Evolutionary conservation across 30 jellyfish, hydroid and myxozoan species (phyloP).

Genomic region (Turritopsis dohrnii): DNA sequence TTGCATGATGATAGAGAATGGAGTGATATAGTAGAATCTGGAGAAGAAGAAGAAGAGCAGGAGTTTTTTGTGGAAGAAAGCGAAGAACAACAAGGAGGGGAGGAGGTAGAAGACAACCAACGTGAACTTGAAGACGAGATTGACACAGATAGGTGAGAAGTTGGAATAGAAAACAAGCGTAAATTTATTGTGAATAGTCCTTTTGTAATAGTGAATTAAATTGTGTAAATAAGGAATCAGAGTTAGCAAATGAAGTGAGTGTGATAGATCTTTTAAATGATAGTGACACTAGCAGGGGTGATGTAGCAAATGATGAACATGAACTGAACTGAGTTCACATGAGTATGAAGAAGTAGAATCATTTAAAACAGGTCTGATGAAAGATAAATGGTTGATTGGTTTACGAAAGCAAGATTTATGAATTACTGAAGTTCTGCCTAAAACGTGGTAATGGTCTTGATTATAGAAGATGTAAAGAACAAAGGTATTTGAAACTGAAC

Average conservation of each 20-base stretch:
- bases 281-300: not conserved
- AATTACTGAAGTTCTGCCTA: not conserved
- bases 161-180: not conserved
- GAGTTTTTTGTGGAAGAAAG: not conserved
- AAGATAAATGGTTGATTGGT: not conserved
- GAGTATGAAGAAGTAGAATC: not conserved
- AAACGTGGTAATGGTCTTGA: not conserved
- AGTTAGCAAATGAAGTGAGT: not conserved
- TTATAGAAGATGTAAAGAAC: not conserved
- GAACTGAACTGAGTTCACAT: not conserved
- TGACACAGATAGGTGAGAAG: not conserved
- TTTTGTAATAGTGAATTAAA: not conserved
- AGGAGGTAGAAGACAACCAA: not conserved
- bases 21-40: too few species aligned
- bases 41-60: not conserved
- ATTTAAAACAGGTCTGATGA: not conserved
- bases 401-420: conserved; percentile 1
- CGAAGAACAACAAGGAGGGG: not conserved
- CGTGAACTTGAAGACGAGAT: not conserved
- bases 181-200: not conserved
- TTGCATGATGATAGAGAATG: too few species aligned
- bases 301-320: not conserved
- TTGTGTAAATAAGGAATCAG: not conserved
- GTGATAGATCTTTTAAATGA: not conserved
- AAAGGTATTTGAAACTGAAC: not conserved